A percentile compares a stretch with the other conserved stretches of the same genome.
These are phyloP conservation scores for Gambelia wislizenii DNA, from an alignment of 2,797 vertebrate genomes.

Conservation along the genomic window DNA sequence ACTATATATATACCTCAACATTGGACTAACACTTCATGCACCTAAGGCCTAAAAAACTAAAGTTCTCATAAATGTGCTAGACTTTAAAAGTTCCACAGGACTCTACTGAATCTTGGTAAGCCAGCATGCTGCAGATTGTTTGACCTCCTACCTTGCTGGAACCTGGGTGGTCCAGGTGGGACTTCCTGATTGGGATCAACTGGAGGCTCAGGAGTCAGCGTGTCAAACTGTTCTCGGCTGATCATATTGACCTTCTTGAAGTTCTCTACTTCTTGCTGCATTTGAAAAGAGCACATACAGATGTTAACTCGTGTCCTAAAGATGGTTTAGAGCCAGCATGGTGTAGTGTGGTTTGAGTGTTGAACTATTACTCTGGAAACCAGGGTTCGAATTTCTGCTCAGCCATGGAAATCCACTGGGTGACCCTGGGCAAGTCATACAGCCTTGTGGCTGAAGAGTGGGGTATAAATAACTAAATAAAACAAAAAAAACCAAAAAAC, in stretches of 20 bases:
- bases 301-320: not conserved
- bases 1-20: not conserved
- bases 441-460: too few species aligned
- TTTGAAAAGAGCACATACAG: slow-evolving; percentile 43
- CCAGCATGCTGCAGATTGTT: not conserved
- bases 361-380: too few species aligned
- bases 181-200: slow-evolving; percentile 98
- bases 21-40: not conserved
- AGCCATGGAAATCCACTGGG: too few species aligned
- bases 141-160: slow-evolving; percentile 88
- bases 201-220: slow-evolving; percentile 94
- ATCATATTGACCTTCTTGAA: slow-evolving; percentile 99
- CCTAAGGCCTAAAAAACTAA: not conserved
- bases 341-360: too few species aligned
- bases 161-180: slow-evolving; percentile 92
- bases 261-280: slow-evolving; percentile 99
- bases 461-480: too few species aligned
- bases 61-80: not conserved
- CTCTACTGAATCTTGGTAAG: rapidly evolving
- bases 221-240: slow-evolving; percentile 96
- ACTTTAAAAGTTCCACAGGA: not conserved
- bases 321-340: not conserved
- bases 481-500: too few species aligned
- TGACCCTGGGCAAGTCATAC: too few species aligned
- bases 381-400: too few species aligned